These are phyloP conservation scores for Papilio elwesi DNA, from an alignment of 2,888 invertebrate genomes.

Conservation along the genomic window DNA sequence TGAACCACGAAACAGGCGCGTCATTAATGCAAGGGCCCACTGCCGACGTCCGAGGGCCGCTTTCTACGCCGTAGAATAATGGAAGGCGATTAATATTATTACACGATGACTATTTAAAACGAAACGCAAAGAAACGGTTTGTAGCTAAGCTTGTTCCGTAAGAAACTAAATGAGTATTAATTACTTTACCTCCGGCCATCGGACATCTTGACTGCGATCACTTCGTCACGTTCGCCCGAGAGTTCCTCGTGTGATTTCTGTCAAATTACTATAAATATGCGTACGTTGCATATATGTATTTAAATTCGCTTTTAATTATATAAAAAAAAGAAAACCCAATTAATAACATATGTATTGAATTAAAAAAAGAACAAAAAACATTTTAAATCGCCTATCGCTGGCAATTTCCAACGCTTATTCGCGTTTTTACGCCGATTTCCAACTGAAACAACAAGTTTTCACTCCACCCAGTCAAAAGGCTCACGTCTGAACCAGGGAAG, in stretches of 20 bases:
- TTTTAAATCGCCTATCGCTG: no score
- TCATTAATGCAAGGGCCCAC: conserved; percentile 61
- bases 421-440: no score
- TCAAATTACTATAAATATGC: conserved; percentile 4
- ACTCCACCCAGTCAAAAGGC: no score
- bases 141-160: conserved; percentile 32
- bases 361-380: no score
- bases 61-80: conserved; percentile 75
- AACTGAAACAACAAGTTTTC: no score
- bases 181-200: conserved; percentile 32
- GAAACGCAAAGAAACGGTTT: conserved; percentile 33
- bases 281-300: neutral
- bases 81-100: conserved; percentile 68
- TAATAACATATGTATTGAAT: no score
- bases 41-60: conserved; percentile 64
- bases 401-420: no score
- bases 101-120: conserved; percentile 44
- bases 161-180: conserved; percentile 39
- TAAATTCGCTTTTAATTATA: neutral
- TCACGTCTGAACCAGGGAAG: no score
- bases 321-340: no score
- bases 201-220: conserved; percentile 16
- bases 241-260: neutral
- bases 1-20: conserved; percentile 6
- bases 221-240: conserved; percentile 10